Conservation (phyloP, 2,888 invertebrate genomes). For the Helobdella robusta region DNA sequence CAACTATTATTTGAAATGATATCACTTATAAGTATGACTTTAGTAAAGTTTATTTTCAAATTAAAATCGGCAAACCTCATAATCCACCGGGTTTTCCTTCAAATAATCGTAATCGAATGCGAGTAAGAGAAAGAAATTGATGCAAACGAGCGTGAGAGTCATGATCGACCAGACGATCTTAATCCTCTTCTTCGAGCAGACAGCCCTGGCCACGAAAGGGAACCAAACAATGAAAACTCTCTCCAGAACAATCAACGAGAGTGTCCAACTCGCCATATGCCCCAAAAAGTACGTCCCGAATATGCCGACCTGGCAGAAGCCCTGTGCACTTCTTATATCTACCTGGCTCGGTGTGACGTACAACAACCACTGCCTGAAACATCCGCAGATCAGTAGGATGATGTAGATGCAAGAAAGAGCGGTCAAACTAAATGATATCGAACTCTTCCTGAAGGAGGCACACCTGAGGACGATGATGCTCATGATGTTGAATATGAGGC, state of each 20-base stretch:
- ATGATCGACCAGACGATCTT: constrained; percentile 19
- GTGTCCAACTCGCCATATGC: constrained; percentile 41
- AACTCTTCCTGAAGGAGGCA: constrained; percentile 11
- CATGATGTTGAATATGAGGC: not conserved
- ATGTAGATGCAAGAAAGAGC: not conserved
- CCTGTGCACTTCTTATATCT: not conserved
- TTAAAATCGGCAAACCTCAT: too few relatives aligned
- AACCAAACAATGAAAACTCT: constrained; percentile 39
- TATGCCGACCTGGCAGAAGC: constrained; percentile 35
- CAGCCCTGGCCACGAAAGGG: constrained; percentile 37
- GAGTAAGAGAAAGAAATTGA: constrained; percentile 26
- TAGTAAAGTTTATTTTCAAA: too few relatives aligned
- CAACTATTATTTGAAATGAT: too few relatives aligned
- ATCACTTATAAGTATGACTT: too few relatives aligned
- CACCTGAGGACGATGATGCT: constrained; percentile 11
- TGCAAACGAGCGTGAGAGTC: constrained; percentile 10
- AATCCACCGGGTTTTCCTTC: too few relatives aligned
- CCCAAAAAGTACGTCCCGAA: constrained; percentile 39
- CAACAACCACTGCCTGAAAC: constrained; percentile 4
- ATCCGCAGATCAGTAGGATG: not conserved
- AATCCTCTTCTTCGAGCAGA: constrained; percentile 33
- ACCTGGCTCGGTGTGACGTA: not conserved
- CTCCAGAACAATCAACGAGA: constrained; percentile 41
- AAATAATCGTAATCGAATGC: constrained; percentile 15
- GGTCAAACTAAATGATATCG: constrained; percentile 6